These are phyloP conservation scores for Phallusia fumigata DNA, from an alignment of 23 tunicate species.

Conservation along the genomic window DNA sequence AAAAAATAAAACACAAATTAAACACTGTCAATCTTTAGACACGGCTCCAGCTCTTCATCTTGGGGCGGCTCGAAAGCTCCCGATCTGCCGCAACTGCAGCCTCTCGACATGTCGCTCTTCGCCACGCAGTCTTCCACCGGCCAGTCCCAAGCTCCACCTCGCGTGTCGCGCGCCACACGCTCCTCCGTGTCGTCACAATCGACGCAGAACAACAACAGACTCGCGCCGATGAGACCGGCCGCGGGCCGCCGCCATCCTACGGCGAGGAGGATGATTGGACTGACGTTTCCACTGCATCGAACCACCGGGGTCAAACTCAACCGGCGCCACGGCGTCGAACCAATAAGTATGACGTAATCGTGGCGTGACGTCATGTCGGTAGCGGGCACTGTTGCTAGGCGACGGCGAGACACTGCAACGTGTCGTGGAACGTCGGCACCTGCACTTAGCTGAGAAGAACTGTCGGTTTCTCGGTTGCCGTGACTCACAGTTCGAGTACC, in stretches of 20 bases:
- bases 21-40: neutral
- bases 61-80: conserved; percentile 25
- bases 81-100: conserved; percentile 19
- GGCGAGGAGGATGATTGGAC: conserved; percentile 23
- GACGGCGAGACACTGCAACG: neutral
- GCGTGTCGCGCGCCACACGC: neutral
- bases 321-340: conserved; percentile 14
- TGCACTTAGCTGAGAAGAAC: neutral
- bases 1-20: neutral
- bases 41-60: conserved; percentile 25
- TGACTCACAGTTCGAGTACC: neutral
- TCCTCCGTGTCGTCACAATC: conserved; percentile 18
- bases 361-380: conserved; percentile 24
- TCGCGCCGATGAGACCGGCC: neutral
- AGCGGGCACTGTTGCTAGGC: neutral
- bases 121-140: conserved; percentile 7
- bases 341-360: conserved; percentile 32
- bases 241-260: neutral
- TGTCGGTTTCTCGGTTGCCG: conserved; percentile 1
- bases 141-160: conserved; percentile 7
- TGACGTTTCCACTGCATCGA: neutral
- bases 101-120: conserved; percentile 9
- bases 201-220: conserved; percentile 6
- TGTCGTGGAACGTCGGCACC: conserved; percentile 4
- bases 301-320: neutral